phyloP scores from a whole-genome alignment of 2,113 vertebrate species.

The Proteles cristata region DNA sequence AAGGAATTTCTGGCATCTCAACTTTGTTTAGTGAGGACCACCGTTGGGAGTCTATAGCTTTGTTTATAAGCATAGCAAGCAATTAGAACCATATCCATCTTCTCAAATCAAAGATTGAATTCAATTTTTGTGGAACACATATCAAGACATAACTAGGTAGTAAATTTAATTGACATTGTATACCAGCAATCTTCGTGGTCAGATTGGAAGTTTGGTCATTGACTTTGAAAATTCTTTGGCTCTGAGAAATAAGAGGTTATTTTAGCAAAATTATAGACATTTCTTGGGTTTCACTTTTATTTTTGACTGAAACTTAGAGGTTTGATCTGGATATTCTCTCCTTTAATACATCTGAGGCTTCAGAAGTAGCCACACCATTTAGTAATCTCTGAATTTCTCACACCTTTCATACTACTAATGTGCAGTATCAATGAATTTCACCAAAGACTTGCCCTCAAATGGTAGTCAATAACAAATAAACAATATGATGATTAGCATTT shows the following conservation, averaged over 20 bases:
- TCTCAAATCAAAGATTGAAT: neutral
- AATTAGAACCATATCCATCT: neutral
- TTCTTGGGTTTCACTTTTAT: neutral
- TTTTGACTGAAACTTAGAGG: conserved; percentile 19
- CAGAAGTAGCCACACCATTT: neutral
- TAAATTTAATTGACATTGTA: neutral
- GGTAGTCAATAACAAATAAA: neutral
- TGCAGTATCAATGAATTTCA: neutral
- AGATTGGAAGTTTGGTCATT: neutral
- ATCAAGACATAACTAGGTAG: neutral
- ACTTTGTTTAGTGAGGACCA: neutral
- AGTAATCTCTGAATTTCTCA: neutral
- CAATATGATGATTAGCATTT: neutral
- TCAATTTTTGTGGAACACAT: neutral
- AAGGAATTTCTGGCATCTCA: conserved; percentile 34
- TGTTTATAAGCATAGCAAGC: conserved; percentile 7
- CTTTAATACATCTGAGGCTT: neutral
- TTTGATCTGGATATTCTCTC: neutral
- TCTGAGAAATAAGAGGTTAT: conserved; percentile 1
- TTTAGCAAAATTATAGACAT: neutral
- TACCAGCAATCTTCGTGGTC: neutral
- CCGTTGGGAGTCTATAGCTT: neutral
- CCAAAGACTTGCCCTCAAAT: neutral
- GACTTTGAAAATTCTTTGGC: neutral
- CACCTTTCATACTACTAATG: neutral